phyloP scores from a whole-genome alignment of 2,888 invertebrate genomes.

The Muscina levida region DNA sequence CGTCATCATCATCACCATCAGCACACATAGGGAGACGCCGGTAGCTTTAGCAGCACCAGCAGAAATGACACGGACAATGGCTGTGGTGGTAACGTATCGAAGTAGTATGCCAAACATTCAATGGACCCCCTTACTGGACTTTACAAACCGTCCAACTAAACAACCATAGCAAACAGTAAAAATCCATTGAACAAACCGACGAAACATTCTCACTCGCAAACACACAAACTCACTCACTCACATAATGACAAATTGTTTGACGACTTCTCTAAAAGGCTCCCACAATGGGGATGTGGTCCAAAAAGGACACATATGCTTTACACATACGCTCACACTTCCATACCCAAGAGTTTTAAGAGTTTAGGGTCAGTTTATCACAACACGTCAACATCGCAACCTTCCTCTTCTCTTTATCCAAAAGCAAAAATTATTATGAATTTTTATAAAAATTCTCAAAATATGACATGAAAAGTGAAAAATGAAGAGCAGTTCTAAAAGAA shows the following conservation, averaged over 20 bases:
- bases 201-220: slow-evolving; percentile 19
- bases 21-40: slow-evolving; percentile 32
- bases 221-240: slow-evolving; percentile 15
- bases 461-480: slow-evolving; percentile 66
- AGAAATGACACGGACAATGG: background rate
- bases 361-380: slow-evolving; percentile 61
- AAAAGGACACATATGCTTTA: slow-evolving; percentile 67
- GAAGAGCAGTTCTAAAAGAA: slow-evolving; percentile 59
- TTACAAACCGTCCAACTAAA: background rate
- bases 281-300: slow-evolving; percentile 43
- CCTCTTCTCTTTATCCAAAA: slow-evolving; percentile 9
- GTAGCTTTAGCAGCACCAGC: slow-evolving; percentile 4
- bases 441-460: slow-evolving; percentile 63
- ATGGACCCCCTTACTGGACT: background rate
- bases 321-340: slow-evolving; percentile 38
- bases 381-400: slow-evolving; percentile 28
- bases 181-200: slow-evolving; percentile 32
- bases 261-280: slow-evolving; percentile 47
- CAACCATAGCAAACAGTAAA: background rate
- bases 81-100: background rate
- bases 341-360: slow-evolving; percentile 47
- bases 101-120: background rate
- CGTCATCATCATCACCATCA: slow-evolving; percentile 70
- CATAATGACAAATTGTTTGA: slow-evolving; percentile 57
- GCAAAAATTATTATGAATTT: slow-evolving; percentile 61